A percentile compares a stretch with the other conserved stretches of the same genome.
Evolutionary conservation across 2,113 vertebrate genomes (phyloP).

Genomic region (Myrmecobius fasciatus): DNA sequence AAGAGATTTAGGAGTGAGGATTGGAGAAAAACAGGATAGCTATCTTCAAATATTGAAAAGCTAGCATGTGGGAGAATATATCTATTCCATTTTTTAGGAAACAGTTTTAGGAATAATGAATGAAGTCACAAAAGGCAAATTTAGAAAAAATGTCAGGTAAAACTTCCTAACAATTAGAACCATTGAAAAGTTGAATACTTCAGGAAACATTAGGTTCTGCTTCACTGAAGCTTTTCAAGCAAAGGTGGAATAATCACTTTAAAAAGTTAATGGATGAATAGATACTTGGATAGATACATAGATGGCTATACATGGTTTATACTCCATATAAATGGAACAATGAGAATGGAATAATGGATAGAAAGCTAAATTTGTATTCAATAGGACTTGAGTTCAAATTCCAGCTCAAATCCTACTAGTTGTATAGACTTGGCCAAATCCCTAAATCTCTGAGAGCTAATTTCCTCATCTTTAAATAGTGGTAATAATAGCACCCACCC

Average conservation of each 20-base stretch:
- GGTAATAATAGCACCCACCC: background rate
- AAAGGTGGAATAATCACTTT: background rate
- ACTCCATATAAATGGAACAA: too few relatives aligned
- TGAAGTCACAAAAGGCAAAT: background rate
- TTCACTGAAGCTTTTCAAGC: background rate
- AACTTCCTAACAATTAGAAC: background rate
- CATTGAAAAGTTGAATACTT: background rate
- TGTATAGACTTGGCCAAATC: background rate
- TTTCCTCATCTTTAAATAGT: background rate
- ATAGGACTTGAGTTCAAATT: background rate
- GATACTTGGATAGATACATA: too few relatives aligned
- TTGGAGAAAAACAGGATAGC: background rate
- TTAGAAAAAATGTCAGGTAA: background rate
- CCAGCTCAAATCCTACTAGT: background rate
- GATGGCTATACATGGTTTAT: background rate
- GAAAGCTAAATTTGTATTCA: background rate
- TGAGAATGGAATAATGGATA: background rate
- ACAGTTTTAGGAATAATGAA: background rate
- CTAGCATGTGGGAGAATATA: background rate
- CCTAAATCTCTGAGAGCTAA: background rate
- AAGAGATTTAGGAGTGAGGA: background rate
- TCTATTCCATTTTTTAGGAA: background rate
- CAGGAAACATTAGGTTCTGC: background rate
- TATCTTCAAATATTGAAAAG: background rate
- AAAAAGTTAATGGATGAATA: too few relatives aligned